Percentiles rank a stretch among this genome's conserved stretches.
Conservation (phyloP, 2,888 invertebrate genomes). For the Spatulosminthurus flaviceps region DNA sequence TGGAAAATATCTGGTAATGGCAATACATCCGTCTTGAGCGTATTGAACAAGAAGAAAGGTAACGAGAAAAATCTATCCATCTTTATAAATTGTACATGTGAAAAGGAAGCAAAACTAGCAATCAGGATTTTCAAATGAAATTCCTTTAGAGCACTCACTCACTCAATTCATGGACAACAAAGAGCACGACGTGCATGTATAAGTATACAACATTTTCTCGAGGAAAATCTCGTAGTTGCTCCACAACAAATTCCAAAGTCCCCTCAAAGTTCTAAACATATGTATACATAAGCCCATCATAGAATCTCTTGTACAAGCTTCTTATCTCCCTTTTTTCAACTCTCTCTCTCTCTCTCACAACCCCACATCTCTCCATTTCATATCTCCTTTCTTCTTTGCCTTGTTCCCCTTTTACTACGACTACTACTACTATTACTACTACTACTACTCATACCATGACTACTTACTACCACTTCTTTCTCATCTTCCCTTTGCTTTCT, state of each 20-base stretch:
- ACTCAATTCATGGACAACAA: slow-evolving; percentile 16
- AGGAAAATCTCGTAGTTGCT: slow-evolving; percentile 3
- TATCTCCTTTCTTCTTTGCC: slow-evolving; percentile 1
- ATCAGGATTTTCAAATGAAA: slow-evolving; percentile 36
- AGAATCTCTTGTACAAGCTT: slow-evolving; percentile 13
- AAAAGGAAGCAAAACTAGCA: slow-evolving; percentile 20
- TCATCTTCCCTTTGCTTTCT: no score
- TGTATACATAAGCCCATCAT: background rate
- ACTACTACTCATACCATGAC: no score
- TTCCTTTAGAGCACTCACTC: slow-evolving; percentile 2
- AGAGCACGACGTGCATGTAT: background rate
- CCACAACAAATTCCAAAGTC: background rate
- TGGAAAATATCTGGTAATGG: slow-evolving; percentile 35
- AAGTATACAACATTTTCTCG: background rate
- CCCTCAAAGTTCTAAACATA: background rate
- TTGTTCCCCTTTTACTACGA: background rate
- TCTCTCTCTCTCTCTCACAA: background rate
- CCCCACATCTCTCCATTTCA: slow-evolving; percentile 4
- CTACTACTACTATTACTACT: no score
- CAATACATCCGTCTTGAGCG: slow-evolving; percentile 36
- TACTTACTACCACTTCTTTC: no score
- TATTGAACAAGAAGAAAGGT: slow-evolving; percentile 35
- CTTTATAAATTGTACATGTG: slow-evolving; percentile 39
- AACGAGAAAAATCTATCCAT: slow-evolving; percentile 36
- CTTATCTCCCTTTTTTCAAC: slow-evolving; percentile 16